A percentile compares a stretch with the other conserved stretches of the same genome.
These are phyloP conservation scores for Danaus plexippus DNA, from an alignment of 1,140 invertebrate species.

Conservation along the genomic window DNA sequence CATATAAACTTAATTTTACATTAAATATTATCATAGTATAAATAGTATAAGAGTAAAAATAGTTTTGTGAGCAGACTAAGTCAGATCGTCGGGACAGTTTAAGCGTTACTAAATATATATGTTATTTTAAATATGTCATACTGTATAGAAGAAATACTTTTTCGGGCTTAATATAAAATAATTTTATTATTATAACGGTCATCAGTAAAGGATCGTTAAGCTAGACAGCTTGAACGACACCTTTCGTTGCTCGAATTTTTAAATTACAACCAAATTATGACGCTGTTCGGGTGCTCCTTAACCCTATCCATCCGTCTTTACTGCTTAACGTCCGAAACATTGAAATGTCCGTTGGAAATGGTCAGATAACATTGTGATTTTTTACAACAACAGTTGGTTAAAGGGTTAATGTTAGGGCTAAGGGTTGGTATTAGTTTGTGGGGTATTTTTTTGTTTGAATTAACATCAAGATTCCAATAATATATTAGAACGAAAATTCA, in stretches of 20 bases:
- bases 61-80: too few species aligned
- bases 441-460: slow-evolving; percentile 10
- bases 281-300: slow-evolving; percentile 15
- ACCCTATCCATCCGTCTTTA: slow-evolving; percentile 17
- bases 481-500: neutral
- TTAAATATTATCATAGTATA: too few species aligned
- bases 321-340: slow-evolving; percentile 33
- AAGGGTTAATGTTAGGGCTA: slow-evolving; percentile 15
- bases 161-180: too few species aligned
- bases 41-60: too few species aligned
- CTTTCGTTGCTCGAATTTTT: slow-evolving; percentile 23
- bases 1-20: too few species aligned
- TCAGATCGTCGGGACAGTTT: too few species aligned
- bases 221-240: slow-evolving; percentile 19
- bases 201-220: too few species aligned
- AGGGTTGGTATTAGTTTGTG: neutral
- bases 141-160: too few species aligned
- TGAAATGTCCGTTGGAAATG: slow-evolving; percentile 42
- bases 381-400: slow-evolving; percentile 20
- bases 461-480: slow-evolving; percentile 5
- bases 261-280: slow-evolving; percentile 34
- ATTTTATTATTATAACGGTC: too few species aligned
- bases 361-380: slow-evolving; percentile 37
- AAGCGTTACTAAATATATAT: too few species aligned
- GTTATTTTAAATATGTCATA: too few species aligned